Conservation (phyloP, 2,888 invertebrate species). For the Allygus modestus region DNA sequence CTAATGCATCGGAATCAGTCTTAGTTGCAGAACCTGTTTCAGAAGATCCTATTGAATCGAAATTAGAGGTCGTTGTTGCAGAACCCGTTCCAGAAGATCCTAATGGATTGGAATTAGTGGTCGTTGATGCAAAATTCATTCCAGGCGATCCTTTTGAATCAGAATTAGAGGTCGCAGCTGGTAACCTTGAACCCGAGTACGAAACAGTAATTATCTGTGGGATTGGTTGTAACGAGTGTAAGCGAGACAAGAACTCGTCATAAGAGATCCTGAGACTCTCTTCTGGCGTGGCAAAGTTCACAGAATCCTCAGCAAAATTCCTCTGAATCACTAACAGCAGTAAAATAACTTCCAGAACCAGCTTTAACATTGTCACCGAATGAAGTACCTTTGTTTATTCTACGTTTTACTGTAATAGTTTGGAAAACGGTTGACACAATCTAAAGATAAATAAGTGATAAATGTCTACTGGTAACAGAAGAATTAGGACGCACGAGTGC, state of each 20-base stretch:
- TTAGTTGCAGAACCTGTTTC: too few species aligned
- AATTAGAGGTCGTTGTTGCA: background rate
- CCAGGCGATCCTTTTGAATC: background rate
- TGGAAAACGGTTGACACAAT: too few species aligned
- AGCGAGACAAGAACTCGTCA: background rate
- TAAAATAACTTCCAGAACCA: too few species aligned
- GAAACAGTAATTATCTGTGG: background rate
- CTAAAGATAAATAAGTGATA: too few species aligned
- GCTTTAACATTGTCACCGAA: too few species aligned
- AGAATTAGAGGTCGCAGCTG: background rate
- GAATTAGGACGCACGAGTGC: too few species aligned
- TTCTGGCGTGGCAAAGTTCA: background rate
- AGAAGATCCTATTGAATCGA: background rate
- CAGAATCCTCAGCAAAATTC: background rate
- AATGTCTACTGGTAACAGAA: too few species aligned
- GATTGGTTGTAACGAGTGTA: background rate
- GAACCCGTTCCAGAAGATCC: background rate
- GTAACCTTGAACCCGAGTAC: background rate
- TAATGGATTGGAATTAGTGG: background rate
- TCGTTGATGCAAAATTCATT: background rate
- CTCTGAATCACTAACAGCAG: too few species aligned
- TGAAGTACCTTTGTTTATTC: too few species aligned
- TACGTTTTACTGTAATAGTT: too few species aligned
- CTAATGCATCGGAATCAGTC: too few species aligned
- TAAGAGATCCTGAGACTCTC: background rate